Base-by-base conservation (phyloP, 2,797 vertebrate species). In the Protosalanx chinensis region DNA sequence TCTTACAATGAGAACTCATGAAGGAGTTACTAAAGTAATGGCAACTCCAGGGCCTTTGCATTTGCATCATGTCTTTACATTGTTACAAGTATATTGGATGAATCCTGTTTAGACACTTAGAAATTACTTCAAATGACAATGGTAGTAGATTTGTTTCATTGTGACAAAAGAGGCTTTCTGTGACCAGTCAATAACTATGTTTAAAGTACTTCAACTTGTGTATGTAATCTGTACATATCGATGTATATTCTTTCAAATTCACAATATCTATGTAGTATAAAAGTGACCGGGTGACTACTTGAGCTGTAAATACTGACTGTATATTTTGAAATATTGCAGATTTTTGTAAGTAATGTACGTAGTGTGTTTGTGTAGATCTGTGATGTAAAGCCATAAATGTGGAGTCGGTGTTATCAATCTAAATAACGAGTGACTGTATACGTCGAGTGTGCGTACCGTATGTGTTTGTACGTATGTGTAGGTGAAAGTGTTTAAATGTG, bases 241-340 rank as follows among this genome's bases (percentile, higher is more conserved):
- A 88, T 92, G 91, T 92, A 92, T 81, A 93, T 93, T 91, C 85
- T 81, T 88, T 90, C 88, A 81, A 89, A 86, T 87, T 84, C 86
- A 84, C 87, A 87, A 77, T 88, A 88, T 88, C 83, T 88, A 87
- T 81, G 61, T 86, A 86, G 86, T 88, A 56, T 56, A 81, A 82
- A 79, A 87, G 85, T 90, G 82, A 87, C 85, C 83, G 76, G 82
- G 83, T 88, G 86, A 85, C 89, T 85, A 90, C 86, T 89, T 91
- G 84, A 91, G 83, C 85, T 90, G 91, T 90, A 92, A 87, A 92
- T 90, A 90, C 90, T 88, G 88, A 86, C 81, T 89, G 88, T 91
- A 91, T 91, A 93, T 93, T 93, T 92, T 90, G 81, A 91, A 89
- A 89, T 89, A 90, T 88, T 90, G 85, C 86, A 86, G 81, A 82